Conservation (phyloP, 2,113 vertebrate species). For the Mesembrinibis cayennensis region DNA sequence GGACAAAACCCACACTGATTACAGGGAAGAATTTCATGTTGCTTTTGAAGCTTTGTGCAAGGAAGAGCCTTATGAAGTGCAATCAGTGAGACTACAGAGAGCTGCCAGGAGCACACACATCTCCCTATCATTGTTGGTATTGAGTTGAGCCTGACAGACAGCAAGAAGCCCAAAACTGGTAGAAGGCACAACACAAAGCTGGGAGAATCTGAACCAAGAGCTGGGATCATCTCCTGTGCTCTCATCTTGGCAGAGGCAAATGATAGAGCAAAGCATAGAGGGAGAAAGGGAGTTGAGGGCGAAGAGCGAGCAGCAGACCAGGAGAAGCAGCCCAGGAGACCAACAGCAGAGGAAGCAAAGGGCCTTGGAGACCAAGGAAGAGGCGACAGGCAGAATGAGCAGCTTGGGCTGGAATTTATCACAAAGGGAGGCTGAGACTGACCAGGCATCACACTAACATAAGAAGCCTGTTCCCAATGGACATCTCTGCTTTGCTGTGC, state of each 20-base stretch:
- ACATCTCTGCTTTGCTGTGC: background rate
- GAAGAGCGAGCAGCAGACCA: background rate
- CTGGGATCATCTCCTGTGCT: background rate
- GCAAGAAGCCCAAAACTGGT: background rate
- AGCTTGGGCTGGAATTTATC: background rate
- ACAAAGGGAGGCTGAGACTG: background rate
- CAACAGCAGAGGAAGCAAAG: background rate
- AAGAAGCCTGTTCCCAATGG: background rate
- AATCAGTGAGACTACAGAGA: background rate
- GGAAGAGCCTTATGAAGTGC: background rate
- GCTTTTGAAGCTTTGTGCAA: background rate
- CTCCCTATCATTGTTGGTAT: background rate
- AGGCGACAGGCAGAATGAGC: background rate
- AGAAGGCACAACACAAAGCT: background rate
- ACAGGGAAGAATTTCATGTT: background rate
- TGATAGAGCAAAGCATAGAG: background rate
- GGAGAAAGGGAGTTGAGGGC: background rate
- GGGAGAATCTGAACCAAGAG: background rate
- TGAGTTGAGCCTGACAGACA: background rate
- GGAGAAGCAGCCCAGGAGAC: background rate
- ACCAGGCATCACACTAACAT: rapidly evolving
- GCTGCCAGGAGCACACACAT: background rate
- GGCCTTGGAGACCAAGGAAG: background rate
- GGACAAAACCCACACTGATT: background rate
- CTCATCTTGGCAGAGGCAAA: background rate